Percentiles rank a stretch among this genome's conserved stretches.
phyloP scores from a whole-genome alignment of 1,140 invertebrate species.

The Eulimnadia texana region DNA sequence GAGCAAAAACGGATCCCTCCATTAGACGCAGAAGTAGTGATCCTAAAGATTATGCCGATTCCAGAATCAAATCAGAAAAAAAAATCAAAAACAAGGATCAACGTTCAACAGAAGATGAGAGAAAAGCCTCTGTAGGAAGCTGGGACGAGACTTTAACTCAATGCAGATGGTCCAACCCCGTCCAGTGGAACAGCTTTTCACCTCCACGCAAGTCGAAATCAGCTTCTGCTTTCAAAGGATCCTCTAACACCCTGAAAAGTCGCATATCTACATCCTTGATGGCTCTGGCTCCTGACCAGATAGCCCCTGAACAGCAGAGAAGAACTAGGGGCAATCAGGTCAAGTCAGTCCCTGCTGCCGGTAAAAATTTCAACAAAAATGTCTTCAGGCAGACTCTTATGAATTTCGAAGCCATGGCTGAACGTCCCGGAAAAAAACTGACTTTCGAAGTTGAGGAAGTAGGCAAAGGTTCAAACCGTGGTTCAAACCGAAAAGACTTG shows the following conservation, averaged over 20 bases:
- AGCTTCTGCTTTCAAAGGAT: not conserved
- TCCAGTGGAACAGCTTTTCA: constrained; percentile 12
- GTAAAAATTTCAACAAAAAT: not conserved
- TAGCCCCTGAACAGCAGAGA: not conserved
- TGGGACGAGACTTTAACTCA: not conserved
- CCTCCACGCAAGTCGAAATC: constrained; percentile 1
- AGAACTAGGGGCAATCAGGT: not conserved
- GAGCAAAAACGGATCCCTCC: constrained; percentile 13
- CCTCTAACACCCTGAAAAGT: not conserved
- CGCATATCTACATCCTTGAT: not conserved
- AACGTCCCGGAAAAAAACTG: too few species aligned
- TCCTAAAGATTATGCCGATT: not conserved
- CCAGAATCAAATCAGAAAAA: not conserved
- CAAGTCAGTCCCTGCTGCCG: not conserved
- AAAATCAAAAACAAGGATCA: too few species aligned
- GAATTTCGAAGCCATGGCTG: not conserved
- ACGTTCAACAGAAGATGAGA: too few species aligned
- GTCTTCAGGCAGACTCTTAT: not conserved
- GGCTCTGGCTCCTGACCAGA: not conserved
- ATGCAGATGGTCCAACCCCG: constrained; percentile 6
- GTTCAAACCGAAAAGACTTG: too few species aligned
- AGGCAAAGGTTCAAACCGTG: too few species aligned
- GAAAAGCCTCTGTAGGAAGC: not conserved
- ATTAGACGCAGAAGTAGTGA: not conserved
- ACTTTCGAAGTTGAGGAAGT: too few species aligned